Base-by-base conservation (phyloP, 2,797 vertebrate genomes). In the Poecilia wingei region DNA sequence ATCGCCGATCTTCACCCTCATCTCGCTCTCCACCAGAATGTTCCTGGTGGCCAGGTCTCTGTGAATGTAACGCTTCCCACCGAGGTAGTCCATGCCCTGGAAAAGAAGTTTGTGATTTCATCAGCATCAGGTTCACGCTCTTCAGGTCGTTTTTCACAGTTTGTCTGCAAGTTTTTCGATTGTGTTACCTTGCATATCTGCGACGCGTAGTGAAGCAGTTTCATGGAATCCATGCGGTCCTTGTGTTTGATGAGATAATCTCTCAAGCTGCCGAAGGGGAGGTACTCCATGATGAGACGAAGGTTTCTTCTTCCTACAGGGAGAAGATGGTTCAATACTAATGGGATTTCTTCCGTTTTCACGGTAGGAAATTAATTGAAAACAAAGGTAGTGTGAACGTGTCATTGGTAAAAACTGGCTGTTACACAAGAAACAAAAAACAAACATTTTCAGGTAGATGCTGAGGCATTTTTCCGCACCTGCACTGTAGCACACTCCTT, bases 11-110 rank as follows among this genome's bases (percentile, higher is more conserved):
- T 99, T 99, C 82, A 99, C 98, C 91, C 97, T 96, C 90, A 96
- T 96, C 92, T 99, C 98, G n/a, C 97, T 99, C 93, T 99, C 98
- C 81, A 99, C 98, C 84, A 99, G 95, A 86, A 99, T 97, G 93
- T 99, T 99, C 77, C 98, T 94, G 0, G 98, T 99, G 77, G 98
- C 98, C 91, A 99, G 94, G 89, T 99, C 98, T 88, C 98, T 95
- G 92, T 99, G 98, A 88, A 99, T 96, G 2, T 99, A 99, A 0
- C 98, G 97, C 94, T 97, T 98, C 4, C 93, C 95, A 79, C 95
- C 97, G 33, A 99, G 96, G 91, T 99, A 99, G 79, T 99, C 98
- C 98, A 99, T 99, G 28, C 98, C 98, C 98, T 99, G 43, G 43
- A 70, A 70, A 46, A 70, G 25, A 28, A 46, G 25, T 14, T 45